A percentile compares a stretch with the other conserved stretches of the same genome.
Evolutionary conservation across 2,888 invertebrate species (phyloP).

Genomic region (Unio pictorum): DNA sequence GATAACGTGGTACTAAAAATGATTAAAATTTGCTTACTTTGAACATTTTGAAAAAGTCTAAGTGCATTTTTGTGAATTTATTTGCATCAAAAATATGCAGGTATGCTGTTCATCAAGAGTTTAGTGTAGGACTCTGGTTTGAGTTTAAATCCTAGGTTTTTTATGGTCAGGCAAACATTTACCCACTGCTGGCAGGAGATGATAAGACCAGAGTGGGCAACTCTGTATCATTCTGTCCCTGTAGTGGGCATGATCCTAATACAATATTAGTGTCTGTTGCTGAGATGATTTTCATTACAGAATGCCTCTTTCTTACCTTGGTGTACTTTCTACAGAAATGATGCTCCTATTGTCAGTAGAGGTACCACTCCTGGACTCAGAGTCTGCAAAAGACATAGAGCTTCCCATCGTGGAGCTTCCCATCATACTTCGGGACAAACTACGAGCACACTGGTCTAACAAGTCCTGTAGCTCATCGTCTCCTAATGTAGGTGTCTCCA

Average conservation of each 20-base stretch:
- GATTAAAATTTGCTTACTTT: too few relatives aligned
- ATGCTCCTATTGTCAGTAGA: slow-evolving; percentile 7
- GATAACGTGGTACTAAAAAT: too few relatives aligned
- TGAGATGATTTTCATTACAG: background rate
- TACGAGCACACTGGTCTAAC: slow-evolving; percentile 64
- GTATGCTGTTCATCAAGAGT: too few relatives aligned
- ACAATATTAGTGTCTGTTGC: background rate
- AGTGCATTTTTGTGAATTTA: too few relatives aligned
- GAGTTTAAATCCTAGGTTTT: too few relatives aligned
- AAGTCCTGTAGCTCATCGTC: slow-evolving; percentile 60
- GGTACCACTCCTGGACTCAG: slow-evolving; percentile 33
- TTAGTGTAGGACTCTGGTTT: too few relatives aligned
- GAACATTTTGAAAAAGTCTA: too few relatives aligned
- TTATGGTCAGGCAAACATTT: too few relatives aligned
- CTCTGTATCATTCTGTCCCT: too few relatives aligned
- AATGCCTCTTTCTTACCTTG: slow-evolving; percentile 34
- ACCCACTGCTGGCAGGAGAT: too few relatives aligned
- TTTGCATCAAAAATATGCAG: too few relatives aligned
- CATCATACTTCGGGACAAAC: slow-evolving; percentile 51
- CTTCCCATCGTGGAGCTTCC: slow-evolving; percentile 25
- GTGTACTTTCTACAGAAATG: slow-evolving; percentile 30
- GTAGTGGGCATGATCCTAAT: background rate
- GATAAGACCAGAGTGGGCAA: too few relatives aligned
- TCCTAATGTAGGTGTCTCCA: slow-evolving; percentile 55
- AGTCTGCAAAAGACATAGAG: slow-evolving; percentile 40